Evolutionary conservation across 2,888 invertebrate genomes (phyloP).

Genomic region (Candidula unifasciata): DNA sequence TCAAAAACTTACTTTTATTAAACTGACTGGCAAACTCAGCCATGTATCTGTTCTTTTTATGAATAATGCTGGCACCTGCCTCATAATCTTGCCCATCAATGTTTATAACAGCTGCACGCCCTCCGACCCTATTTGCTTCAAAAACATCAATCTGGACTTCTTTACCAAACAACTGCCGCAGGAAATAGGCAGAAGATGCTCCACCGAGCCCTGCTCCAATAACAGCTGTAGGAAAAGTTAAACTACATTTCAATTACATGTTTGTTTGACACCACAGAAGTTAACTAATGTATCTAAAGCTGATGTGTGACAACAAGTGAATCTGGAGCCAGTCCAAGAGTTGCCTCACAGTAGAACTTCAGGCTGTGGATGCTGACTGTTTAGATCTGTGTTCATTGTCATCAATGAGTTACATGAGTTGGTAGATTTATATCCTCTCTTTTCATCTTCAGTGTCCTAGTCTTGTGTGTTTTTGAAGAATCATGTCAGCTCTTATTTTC

Average conservation of each 20-base stretch:
- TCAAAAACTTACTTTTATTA: slow-evolving; percentile 45
- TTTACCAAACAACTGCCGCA: slow-evolving; percentile 78
- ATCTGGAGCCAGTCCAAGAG: too few relatives aligned
- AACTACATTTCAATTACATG: not conserved
- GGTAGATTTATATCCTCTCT: too few relatives aligned
- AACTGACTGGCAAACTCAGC: slow-evolving; percentile 79
- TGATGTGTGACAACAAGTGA: too few relatives aligned
- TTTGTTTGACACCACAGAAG: too few relatives aligned
- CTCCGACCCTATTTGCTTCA: slow-evolving; percentile 81
- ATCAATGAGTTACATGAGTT: too few relatives aligned
- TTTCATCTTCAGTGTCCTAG: too few relatives aligned
- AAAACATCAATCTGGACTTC: slow-evolving; percentile 81
- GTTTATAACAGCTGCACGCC: slow-evolving; percentile 80
- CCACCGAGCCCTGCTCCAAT: slow-evolving; percentile 84
- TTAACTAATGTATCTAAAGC: not conserved
- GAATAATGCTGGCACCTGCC: slow-evolving; percentile 82
- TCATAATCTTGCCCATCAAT: slow-evolving; percentile 80
- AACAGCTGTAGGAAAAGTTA: slow-evolving; percentile 79
- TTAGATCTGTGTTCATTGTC: too few relatives aligned
- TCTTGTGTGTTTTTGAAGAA: too few relatives aligned
- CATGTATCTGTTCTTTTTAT: slow-evolving; percentile 82
- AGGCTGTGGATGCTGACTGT: too few relatives aligned
- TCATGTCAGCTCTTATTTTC: too few relatives aligned
- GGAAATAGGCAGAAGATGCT: slow-evolving; percentile 81
- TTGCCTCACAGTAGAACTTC: too few relatives aligned